Percentiles rank a stretch among this genome's conserved stretches.
Evolutionary conservation across 64 coral and sea anemone genomes (phyloP).

Genomic region (Porites australiensis): DNA sequence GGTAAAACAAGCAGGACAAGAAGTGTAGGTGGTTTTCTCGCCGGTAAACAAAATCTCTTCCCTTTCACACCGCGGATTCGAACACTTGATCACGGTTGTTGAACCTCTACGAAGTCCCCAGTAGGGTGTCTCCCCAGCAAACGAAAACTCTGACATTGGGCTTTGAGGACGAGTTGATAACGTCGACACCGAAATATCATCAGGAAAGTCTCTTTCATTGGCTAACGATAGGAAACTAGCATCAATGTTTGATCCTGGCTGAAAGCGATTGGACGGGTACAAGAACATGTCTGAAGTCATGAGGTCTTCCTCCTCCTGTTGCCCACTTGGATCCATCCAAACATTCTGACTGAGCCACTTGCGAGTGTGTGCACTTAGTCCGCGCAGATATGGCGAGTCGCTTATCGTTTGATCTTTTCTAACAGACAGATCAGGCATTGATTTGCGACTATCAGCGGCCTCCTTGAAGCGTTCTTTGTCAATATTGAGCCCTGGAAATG

Average conservation of each 20-base stretch:
- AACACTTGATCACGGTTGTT: constrained; percentile 74
- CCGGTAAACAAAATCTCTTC: constrained; percentile 75
- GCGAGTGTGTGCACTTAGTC: constrained; percentile 80
- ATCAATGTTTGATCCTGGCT: constrained; percentile 59
- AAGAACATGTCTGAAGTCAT: constrained; percentile 89
- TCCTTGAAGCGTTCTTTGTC: constrained; percentile 54
- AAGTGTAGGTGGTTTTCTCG: constrained; percentile 94
- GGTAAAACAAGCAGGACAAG: constrained; percentile 95
- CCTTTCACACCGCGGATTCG: constrained; percentile 70
- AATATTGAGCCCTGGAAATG: constrained; percentile 15
- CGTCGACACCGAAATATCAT: constrained; percentile 83
- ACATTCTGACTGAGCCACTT: constrained; percentile 90
- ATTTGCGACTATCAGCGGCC: constrained; percentile 50
- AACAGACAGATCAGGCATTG: constrained; percentile 86
- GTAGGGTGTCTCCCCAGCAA: constrained; percentile 79
- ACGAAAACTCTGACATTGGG: constrained; percentile 96
- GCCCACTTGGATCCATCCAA: constrained; percentile 70
- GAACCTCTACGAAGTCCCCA: constrained; percentile 54
- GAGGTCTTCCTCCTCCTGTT: constrained; percentile 64
- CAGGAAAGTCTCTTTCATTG: constrained; percentile 63
- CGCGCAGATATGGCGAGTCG: constrained; percentile 58
- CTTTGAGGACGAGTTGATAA: constrained; percentile 80
- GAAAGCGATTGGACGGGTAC: constrained; percentile 84
- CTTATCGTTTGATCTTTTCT: neutral
- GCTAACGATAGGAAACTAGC: constrained; percentile 66